Percentiles rank a stretch among this genome's conserved stretches.
phyloP scores from a whole-genome alignment of 1,140 invertebrate species.

The Sipha flava region DNA sequence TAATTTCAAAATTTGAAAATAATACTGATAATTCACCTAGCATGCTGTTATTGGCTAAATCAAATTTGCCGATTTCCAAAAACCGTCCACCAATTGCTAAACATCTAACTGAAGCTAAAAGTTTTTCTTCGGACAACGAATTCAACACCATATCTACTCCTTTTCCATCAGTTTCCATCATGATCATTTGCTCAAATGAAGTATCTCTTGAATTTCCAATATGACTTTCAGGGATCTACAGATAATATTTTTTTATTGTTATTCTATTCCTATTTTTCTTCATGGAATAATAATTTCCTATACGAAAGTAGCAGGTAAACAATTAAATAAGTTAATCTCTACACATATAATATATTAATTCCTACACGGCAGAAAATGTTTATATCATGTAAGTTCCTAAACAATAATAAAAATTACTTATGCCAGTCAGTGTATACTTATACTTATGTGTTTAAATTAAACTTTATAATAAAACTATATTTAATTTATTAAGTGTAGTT shows the following conservation, averaged over 20 bases:
- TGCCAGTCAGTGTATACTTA: too few species aligned
- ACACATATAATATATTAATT: too few species aligned
- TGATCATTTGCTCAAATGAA: conserved; percentile 62
- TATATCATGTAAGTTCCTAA: too few species aligned
- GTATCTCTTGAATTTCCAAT: conserved; percentile 64
- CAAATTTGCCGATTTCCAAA: conserved; percentile 65
- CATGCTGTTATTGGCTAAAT: conserved; percentile 56
- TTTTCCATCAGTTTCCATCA: conserved; percentile 50
- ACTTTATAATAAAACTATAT: too few species aligned
- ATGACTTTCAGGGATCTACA: conserved; percentile 52
- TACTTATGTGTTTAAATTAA: too few species aligned
- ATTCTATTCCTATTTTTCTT: too few species aligned
- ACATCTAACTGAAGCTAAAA: conserved; percentile 53
- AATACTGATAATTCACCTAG: conserved; percentile 44
- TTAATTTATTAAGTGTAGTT: too few species aligned
- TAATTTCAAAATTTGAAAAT: background rate
- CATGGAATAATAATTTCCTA: too few species aligned
- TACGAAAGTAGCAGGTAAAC: too few species aligned
- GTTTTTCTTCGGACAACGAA: conserved; percentile 67
- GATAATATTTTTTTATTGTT: background rate
- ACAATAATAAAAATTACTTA: too few species aligned
- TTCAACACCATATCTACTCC: conserved; percentile 73
- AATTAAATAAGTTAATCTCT: too few species aligned
- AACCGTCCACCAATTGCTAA: conserved; percentile 58
- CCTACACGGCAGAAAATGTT: too few species aligned